Percentiles rank a stretch among this genome's conserved stretches.
Evolutionary conservation across 2,113 vertebrate species (phyloP).

Genomic region (Mandrillus leucophaeus): DNA sequence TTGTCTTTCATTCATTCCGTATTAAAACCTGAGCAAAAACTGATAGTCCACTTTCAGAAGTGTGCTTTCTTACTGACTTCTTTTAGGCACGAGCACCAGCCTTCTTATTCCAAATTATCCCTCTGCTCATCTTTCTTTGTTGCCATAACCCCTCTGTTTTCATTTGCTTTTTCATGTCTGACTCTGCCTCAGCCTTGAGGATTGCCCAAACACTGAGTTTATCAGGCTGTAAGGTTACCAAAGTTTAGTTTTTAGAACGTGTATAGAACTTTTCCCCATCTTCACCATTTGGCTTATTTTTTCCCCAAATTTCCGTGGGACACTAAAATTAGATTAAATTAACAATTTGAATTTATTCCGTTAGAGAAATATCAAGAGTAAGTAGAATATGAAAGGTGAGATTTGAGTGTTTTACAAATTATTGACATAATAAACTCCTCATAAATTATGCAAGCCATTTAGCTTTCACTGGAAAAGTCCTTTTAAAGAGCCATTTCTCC

Average conservation of each 20-base stretch:
- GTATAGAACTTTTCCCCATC: neutral
- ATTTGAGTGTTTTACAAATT: neutral
- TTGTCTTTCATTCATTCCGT: neutral
- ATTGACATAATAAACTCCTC: neutral
- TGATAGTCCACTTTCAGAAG: neutral
- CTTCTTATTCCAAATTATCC: neutral
- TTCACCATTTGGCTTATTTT: neutral
- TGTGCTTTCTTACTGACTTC: neutral
- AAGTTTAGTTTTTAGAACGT: conserved; percentile 9
- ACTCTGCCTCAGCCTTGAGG: neutral
- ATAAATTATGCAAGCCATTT: neutral
- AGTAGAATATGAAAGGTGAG: neutral
- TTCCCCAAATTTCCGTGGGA: neutral
- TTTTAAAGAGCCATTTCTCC: neutral
- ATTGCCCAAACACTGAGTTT: neutral
- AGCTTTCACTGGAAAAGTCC: neutral
- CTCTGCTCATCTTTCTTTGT: neutral
- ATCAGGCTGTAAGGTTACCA: neutral
- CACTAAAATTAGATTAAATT: neutral
- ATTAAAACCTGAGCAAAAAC: neutral
- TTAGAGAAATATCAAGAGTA: neutral
- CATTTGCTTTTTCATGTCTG: neutral
- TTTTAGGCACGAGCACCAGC: neutral
- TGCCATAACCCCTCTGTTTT: neutral
- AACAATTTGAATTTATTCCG: neutral